phyloP scores from a whole-genome alignment of 2,888 invertebrate genomes.

The Nomada ferruginata region DNA sequence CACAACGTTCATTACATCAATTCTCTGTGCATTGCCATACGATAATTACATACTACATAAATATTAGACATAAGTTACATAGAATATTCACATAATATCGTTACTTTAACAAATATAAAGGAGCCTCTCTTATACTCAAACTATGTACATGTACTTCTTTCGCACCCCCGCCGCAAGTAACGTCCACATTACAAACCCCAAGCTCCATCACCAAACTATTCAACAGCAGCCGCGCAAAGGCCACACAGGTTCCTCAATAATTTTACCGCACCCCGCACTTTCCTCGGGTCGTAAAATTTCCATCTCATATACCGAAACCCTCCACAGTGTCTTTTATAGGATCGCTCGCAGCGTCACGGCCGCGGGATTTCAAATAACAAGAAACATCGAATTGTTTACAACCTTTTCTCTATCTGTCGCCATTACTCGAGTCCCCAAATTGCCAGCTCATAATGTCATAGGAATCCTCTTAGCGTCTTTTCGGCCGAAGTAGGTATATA shows the following conservation, averaged over 20 bases:
- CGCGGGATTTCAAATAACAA: conserved; percentile 10
- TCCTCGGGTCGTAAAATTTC: background rate
- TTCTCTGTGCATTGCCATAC: no score
- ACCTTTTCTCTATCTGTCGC: conserved; percentile 41
- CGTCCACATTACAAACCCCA: no score
- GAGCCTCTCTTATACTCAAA: no score
- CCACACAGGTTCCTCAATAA: background rate
- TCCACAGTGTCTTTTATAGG: conserved; percentile 14
- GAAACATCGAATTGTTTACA: conserved; percentile 42
- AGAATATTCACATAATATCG: no score
- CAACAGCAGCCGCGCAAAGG: no score
- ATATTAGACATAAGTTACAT: no score
- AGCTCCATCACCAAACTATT: no score
- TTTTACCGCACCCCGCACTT: background rate
- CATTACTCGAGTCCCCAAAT: conserved; percentile 42
- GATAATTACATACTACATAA: no score
- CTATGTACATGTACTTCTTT: no score
- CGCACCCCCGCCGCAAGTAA: no score
- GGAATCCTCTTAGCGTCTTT: conserved; percentile 40
- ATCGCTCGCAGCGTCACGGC: background rate
- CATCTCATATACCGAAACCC: background rate
- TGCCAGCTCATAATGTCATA: conserved; percentile 24
- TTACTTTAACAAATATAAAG: no score
- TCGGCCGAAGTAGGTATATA: conserved; percentile 17
- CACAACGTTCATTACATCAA: no score